Conservation (phyloP, 1,140 invertebrate species). For the Idris sp. region DNA sequence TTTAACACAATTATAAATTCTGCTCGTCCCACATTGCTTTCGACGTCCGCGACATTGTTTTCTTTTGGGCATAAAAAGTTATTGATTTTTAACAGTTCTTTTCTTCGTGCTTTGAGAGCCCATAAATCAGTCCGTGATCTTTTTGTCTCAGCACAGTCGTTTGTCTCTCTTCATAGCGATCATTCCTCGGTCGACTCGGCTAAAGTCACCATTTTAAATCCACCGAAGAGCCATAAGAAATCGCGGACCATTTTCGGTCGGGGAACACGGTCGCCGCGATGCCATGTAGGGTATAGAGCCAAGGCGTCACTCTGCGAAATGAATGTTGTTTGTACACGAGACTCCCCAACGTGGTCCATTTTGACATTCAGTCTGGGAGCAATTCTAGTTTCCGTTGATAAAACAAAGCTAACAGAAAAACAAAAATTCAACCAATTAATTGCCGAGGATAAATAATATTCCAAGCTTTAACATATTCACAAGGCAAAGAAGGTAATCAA, state of each 20-base stretch:
- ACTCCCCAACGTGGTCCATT: slow-evolving; percentile 34
- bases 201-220: slow-evolving; percentile 58
- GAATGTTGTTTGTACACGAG: slow-evolving; percentile 34
- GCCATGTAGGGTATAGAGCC: slow-evolving; percentile 58
- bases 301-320: slow-evolving; percentile 52
- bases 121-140: slow-evolving; percentile 50
- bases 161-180: slow-evolving; percentile 37
- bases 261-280: slow-evolving; percentile 52
- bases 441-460: slow-evolving; percentile 15
- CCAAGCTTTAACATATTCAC: no score
- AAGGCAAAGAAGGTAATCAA: not conserved
- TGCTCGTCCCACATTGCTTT: slow-evolving; percentile 5
- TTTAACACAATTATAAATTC: slow-evolving; percentile 22
- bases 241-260: slow-evolving; percentile 62
- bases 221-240: slow-evolving; percentile 56
- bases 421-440: slow-evolving; percentile 20
- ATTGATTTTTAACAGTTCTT: slow-evolving; percentile 38
- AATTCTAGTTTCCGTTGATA: no score
- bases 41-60: slow-evolving; percentile 13
- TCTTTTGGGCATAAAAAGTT: slow-evolving; percentile 24
- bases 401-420: no score
- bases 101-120: slow-evolving; percentile 26
- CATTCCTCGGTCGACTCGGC: slow-evolving; percentile 51
- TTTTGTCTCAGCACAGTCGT: slow-evolving; percentile 21
- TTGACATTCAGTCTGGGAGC: slow-evolving; percentile 3